Base-by-base conservation (phyloP, 2,888 invertebrate genomes). In the Sesia bembeciformis region DNA sequence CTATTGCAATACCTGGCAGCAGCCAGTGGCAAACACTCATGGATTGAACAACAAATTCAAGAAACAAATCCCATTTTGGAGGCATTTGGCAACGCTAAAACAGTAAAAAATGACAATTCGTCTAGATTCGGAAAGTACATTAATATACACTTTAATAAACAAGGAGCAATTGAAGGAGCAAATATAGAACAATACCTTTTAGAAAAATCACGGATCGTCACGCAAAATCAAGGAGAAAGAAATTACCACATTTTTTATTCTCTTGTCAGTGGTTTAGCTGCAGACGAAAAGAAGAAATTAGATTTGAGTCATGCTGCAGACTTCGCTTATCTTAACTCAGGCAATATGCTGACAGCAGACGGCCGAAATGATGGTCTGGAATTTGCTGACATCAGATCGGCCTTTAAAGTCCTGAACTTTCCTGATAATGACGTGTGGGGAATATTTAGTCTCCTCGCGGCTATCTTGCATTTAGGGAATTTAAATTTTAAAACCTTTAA, bases 231-330 rank as follows among this genome's bases (percentile, higher is more conserved):
- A 54, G 97, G 96, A 53, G 98, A 98, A 80, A 91, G 98, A 63
- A 99, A 98, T 80, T 98, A 98, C 79, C 98, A 98, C 76, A 95
- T 98, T 60, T 98, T 98, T 85, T 98, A 98, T 79, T 94, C 97
- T 63, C 92, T 98, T 79, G 85, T 98, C 57, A 94, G 94, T 5
- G 98, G 98, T 0, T 80, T 98, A 57, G 91, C 92, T 0, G 89
- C 91, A 8, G 94, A 96, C 1, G 97, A 98, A 72, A 95, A 94
- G 69, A 92, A 91, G 58, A 93, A 92, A 60, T 84, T 98, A 40
- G 95, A 96, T 55, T 83, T 98, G 41, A 91, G 91, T 5, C 92
- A 93, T 42, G 92, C 95, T 0, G 90, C 91, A 5, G 92, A 95
- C 63, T 98, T 96, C 78, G 91, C 91, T 65, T 98, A 98, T 76